These are phyloP conservation scores for Chrysocyon brachyurus DNA, from an alignment of 2,797 vertebrate species.

Conservation along the genomic window DNA sequence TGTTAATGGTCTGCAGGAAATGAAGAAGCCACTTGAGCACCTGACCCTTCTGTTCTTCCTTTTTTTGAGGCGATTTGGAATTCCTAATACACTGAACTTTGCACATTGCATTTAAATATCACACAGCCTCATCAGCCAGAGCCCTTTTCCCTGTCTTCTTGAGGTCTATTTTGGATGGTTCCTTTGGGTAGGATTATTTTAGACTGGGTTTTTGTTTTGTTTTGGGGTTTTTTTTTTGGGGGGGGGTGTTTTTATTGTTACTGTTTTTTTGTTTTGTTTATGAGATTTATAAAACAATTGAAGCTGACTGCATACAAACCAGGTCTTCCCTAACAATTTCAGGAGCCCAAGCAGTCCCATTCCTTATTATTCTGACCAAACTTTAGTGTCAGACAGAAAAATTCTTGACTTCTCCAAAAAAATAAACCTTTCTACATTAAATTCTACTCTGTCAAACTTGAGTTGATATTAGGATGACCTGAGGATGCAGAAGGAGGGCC, in stretches of 20 bases:
- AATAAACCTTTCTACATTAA: not conserved
- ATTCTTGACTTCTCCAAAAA: not conserved
- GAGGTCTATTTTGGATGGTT: not conserved
- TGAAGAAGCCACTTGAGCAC: not conserved
- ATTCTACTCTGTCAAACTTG: not conserved
- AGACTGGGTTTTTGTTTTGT: not conserved
- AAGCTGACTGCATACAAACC: rapidly evolving
- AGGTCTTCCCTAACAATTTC: not conserved
- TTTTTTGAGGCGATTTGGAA: not conserved
- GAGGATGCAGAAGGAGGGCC: not conserved
- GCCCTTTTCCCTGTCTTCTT: not conserved
- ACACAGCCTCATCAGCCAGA: too few relatives aligned
- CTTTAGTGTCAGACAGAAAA: not conserved
- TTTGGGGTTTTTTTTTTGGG: too few relatives aligned
- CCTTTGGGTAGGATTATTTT: not conserved
- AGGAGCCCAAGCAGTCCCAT: too few relatives aligned
- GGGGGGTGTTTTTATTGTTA: not conserved
- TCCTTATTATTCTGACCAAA: not conserved
- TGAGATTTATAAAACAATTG: too few relatives aligned
- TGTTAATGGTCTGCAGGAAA: rapidly evolving
- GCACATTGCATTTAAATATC: not conserved
- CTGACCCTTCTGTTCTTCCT: rapidly evolving
- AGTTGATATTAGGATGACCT: not conserved
- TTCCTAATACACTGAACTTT: not conserved
- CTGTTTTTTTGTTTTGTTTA: not conserved